phyloP scores from a whole-genome alignment of 2,113 vertebrate species.

The Halcyon malimbica region DNA sequence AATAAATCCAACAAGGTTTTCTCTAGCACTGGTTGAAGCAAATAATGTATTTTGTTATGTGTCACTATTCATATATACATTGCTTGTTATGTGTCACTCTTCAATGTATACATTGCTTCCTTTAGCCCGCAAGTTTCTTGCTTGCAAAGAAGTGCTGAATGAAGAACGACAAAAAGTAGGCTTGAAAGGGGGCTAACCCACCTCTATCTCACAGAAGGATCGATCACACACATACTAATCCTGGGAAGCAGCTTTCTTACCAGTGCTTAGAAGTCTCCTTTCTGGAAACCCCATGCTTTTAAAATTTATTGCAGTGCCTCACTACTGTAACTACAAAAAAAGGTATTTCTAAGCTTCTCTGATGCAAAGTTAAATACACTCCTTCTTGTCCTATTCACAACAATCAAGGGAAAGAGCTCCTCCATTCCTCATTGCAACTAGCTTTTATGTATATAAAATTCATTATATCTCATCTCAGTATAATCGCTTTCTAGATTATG shows the following conservation, averaged over 20 bases:
- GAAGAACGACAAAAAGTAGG: neutral
- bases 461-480: neutral
- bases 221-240: neutral
- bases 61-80: neutral
- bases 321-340: neutral
- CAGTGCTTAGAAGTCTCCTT: neutral
- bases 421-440: neutral
- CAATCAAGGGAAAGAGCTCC: neutral
- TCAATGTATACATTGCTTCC: neutral
- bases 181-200: neutral
- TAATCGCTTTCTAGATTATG: neutral
- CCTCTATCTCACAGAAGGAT: neutral
- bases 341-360: neutral
- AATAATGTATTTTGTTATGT: neutral
- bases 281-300: neutral
- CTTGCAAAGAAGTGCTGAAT: neutral
- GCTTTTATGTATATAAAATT: neutral
- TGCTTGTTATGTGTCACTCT: neutral
- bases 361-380: neutral
- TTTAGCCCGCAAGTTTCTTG: neutral
- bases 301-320: neutral
- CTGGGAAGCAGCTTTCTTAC: neutral
- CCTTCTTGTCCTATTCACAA: neutral
- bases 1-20: neutral
- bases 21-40: neutral